Evolutionary conservation across 2,797 vertebrate genomes (phyloP).

Genomic region (Sylvilagus floridanus): DNA sequence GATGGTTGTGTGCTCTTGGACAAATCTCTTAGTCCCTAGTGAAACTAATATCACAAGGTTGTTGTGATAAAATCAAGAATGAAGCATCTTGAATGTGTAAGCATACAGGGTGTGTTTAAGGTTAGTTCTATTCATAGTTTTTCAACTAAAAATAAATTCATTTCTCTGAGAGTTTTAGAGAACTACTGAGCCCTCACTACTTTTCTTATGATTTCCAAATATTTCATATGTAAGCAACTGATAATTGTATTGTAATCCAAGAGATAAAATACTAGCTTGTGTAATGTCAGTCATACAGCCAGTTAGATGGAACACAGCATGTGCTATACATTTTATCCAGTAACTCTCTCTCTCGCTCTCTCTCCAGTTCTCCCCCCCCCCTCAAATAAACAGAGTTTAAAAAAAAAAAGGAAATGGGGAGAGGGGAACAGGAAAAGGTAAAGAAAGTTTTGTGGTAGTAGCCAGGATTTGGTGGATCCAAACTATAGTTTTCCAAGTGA

Average conservation of each 20-base stretch:
- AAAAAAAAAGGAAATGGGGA: slow-evolving; percentile 19
- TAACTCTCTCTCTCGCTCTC: not conserved
- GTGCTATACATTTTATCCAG: not conserved
- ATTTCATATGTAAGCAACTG: not conserved
- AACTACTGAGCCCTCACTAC: not conserved
- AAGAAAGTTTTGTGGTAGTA: not conserved
- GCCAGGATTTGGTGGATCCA: not conserved
- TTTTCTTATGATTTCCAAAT: slow-evolving; percentile 38
- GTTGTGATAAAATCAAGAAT: not conserved
- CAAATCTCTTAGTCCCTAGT: not conserved
- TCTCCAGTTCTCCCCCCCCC: too few relatives aligned
- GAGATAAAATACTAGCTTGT: not conserved
- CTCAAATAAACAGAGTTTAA: not conserved
- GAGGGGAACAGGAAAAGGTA: not conserved
- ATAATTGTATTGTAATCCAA: not conserved
- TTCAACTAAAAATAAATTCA: not conserved
- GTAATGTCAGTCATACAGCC: not conserved
- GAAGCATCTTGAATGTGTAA: not conserved
- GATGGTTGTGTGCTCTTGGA: not conserved
- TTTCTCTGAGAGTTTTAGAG: not conserved
- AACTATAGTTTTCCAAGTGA: not conserved
- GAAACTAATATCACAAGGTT: not conserved
- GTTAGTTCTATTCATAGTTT: slow-evolving; percentile 25
- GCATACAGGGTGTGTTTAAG: not conserved
- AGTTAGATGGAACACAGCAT: not conserved